Evolutionary conservation across 2,113 vertebrate species (phyloP).

Genomic region (Pongo abelii): DNA sequence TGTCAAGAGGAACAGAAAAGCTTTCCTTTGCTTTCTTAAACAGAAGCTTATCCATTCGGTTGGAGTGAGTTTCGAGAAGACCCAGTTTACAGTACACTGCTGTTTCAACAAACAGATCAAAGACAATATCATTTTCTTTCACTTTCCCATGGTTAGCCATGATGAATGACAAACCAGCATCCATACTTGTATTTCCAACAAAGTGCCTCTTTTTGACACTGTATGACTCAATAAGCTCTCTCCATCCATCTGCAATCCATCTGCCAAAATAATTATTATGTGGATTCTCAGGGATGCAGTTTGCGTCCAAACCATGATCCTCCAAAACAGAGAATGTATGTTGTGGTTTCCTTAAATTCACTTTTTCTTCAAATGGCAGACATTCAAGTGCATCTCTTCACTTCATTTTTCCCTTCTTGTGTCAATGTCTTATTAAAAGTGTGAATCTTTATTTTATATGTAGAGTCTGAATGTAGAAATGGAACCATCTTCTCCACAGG

Average conservation of each 20-base stretch:
- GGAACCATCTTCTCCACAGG: conserved; percentile 92
- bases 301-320: conserved; percentile 95
- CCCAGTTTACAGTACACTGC: conserved; percentile 76
- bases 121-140: conserved; percentile 94
- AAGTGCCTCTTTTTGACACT: conserved; percentile 98
- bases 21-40: conserved; percentile 72
- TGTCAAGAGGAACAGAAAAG: conserved; percentile 71
- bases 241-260: conserved; percentile 98
- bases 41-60: conserved; percentile 68
- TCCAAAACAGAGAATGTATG: conserved; percentile 94
- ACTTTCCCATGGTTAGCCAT: conserved; percentile 97
- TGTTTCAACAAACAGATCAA: conserved; percentile 98
- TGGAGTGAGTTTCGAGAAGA: conserved; percentile 69
- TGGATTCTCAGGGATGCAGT: conserved; percentile 91
- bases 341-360: conserved; percentile 93
- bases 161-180: conserved; percentile 95
- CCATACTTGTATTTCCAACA: conserved; percentile 99
- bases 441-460: conserved; percentile 95
- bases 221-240: conserved; percentile 90
- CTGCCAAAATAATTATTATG: conserved; percentile 94
- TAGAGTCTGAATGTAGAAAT: conserved; percentile 90
- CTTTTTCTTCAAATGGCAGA: conserved; percentile 93
- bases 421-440: conserved; percentile 96
- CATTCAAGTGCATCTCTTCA: conserved; percentile 96
- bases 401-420: conserved; percentile 90